Evolutionary conservation across 2,888 invertebrate genomes (phyloP).

Genomic region (Megaustenia siamemsis): DNA sequence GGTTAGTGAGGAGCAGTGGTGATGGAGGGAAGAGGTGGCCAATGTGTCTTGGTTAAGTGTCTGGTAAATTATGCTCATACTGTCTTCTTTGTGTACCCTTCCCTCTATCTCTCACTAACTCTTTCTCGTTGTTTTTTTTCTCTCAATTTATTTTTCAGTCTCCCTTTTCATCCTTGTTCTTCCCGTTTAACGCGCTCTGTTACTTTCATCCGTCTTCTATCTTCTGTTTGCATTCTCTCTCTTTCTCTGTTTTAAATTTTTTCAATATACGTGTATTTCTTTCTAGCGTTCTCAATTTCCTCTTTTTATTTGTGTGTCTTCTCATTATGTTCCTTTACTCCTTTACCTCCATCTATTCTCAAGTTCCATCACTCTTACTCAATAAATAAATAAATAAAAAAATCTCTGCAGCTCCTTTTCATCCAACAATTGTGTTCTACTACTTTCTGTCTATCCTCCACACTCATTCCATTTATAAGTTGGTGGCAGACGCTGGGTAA

Average conservation of each 20-base stretch:
- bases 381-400: not conserved
- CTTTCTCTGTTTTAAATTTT: not conserved
- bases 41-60: not conserved
- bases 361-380: not conserved
- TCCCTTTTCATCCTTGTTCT: not conserved
- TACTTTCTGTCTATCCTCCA: too few relatives aligned
- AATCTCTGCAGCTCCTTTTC: not conserved
- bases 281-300: not conserved
- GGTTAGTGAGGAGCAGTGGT: not conserved
- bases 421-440: too few relatives aligned
- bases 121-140: conserved; percentile 19
- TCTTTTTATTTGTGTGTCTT: not conserved
- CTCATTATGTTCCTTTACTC: not conserved
- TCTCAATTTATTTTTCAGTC: conserved; percentile 7
- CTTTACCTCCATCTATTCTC: not conserved
- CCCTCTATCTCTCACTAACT: too few relatives aligned
- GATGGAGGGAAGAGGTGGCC: not conserved
- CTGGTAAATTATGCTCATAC: not conserved
- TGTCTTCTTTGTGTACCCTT: not conserved
- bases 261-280: not conserved
- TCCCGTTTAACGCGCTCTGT: not conserved
- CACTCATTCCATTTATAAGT: too few relatives aligned
- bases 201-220: too few relatives aligned
- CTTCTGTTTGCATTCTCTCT: too few relatives aligned
- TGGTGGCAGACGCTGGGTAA: too few relatives aligned